Evolutionary conservation across 2,888 invertebrate genomes (phyloP), one percentile per base, ranked within the genome.

Genomic region (Platynereis dumerilii): DNA sequence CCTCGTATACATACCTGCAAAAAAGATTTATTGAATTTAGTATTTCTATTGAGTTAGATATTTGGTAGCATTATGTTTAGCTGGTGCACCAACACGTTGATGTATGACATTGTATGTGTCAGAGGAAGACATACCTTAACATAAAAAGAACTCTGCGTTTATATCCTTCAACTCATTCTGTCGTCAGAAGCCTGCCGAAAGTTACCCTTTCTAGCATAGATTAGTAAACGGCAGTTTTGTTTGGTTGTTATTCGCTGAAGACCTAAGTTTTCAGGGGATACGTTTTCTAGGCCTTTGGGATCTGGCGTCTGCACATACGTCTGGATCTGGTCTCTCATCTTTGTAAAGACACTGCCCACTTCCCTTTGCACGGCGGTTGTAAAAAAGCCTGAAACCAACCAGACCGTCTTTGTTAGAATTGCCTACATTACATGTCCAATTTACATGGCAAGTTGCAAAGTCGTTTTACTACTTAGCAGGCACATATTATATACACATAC

Each of bases 341-440:
- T 34, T 34, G 34, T 7, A 7, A 34, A 34, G 7, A 34, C 34
- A 34, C 7, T 34, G 34, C 34, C 34, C 57, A 57, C 15, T 39
- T 57, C 57, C 42, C 57, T 57, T 27, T 57, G 57, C 34, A 57
- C 42, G 39, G 42, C 27, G n/a, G 57, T 57, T 5, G 57, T 57
- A 57, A 57, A 57, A 24, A 57, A 42, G 34, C 57, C 57, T 57
- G 57, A 20, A 57, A 57, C n/a, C 20, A 57, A 57, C 39, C 34
- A 57, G 42, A 57, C 22, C 57, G 57, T 57, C 39, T 42, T 29
- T 56, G 28, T 29, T 10, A 17, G n/a, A 56, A 29, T 56, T 15
- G 27, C 54, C 15, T 28, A 26, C 28, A 27, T 28, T 15, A 15
- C 24, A 54, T 27, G 54, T 12, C 52, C 24, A 24, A 5, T 5